Base-by-base conservation (phyloP, 2,113 vertebrate species). In the Melanostigma gelatinosum region DNA sequence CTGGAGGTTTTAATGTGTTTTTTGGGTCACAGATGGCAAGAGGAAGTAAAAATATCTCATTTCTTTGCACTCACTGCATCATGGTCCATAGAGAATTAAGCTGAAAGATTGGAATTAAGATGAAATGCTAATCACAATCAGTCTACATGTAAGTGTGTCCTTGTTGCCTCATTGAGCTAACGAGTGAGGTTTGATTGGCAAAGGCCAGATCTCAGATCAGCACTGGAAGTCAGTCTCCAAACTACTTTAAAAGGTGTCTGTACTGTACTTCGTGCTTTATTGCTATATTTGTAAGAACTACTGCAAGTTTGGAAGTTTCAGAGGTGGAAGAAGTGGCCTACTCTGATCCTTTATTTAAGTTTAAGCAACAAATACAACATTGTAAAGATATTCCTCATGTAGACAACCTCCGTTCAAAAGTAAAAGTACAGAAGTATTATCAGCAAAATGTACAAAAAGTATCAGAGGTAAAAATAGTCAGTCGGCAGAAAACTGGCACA, bases 11-110 rank as follows among this genome's bases (percentile, higher is more conserved):
- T 88, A 90, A 90, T 87, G 89, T 88, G 88, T 93, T 91, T 91
- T 93, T 87, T 85, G 77, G 90, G 92, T 89, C 89, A 89, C 90
- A 90, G 83, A 87, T 87, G 81, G 84, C 77, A 73, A 77, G 73
- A 85, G 88, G 81, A 84, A 87, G 84, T 79, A 85, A 86, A 89
- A 83, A 88, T 66, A 55, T 66, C 78, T 82, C 10, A 10, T 79
- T 66, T 27, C 55, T 72, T 57, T 74, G 71, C 77, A 18, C 63
- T 82, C 74, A 82, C 85, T 88, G 63, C 75, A 71, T 89, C 76
- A 32, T 8, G 13, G 85, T 86, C 88, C 57, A 11, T 38, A 6
- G 75, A 89, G 81, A 86, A 79, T 89, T 82, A 36, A 76, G 61
- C 20, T 44, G 74, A 82, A 84, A 77, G 80, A 75, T 75, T 82